Evolutionary conservation across 1,140 invertebrate genomes (phyloP), one percentile per base, ranked within the genome.

Genomic region (Ptiloglossa arizonensis): DNA sequence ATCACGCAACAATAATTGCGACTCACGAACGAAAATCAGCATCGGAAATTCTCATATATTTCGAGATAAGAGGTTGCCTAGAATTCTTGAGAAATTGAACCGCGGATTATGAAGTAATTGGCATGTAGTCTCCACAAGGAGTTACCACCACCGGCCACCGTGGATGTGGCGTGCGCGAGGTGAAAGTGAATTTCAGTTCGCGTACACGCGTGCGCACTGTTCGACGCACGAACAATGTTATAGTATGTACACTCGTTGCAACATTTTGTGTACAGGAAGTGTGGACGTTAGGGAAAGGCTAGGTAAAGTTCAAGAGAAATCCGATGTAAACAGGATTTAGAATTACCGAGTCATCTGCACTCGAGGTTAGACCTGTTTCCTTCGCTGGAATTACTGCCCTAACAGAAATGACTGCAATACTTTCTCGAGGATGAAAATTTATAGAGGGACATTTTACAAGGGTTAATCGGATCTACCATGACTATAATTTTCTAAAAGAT

Each of bases 141-240:
- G 71, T 75, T 66, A 80, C 57, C 62, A 80, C 57, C 62, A 24
- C 57, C 69, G 44, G 38, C 32, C 52, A n/a, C 52, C 6, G 11
- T 60, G 64, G 41, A 77, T 54, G 68, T 59, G 68, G 75, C 74
- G 52, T 79, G 75, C 64, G 72, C 56, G 75, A 85, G 85, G 88
- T 89, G 87, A 89, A 89, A 89, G 88, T 89, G 87, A 89, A 87
- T 86, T 87, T 89, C 87, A 81, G 67, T 63, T 41, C 82, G 74
- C 80, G 78, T 73, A 56, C 57, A 71, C 82, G 77, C 82, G 62
- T 80, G 78, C 73, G 60, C 60, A 62, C 67, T 48, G 46, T 41
- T 52, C 71, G 32, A 68, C 76, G 38, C 35, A 54, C 50, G 48
- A 54, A 69, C 63, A 76, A 60, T 83, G 24, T 70, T 70, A 60